Base-by-base conservation (phyloP, 2,888 invertebrate species). In the Dexiosoma caninum region DNA sequence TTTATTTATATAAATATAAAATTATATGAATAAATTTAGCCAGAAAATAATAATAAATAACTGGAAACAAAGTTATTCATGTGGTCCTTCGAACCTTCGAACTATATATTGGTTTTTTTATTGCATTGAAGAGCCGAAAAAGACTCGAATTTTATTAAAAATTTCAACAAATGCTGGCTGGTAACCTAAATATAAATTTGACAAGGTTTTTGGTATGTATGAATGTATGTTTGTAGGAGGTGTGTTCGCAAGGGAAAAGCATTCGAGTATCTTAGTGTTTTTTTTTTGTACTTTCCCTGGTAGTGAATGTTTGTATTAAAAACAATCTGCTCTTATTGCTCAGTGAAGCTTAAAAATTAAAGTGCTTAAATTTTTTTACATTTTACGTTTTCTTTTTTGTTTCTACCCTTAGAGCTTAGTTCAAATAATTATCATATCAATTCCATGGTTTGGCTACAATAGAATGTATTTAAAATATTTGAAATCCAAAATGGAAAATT, bases 301-400 rank as follows among this genome's bases (percentile, higher is more conserved):
- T 49, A 66, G 49, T 42, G 27, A 51, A 42, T 51, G 42, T 35
- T 69, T 35, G 57, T 42, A 57, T 64, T 75, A 75, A 80, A 57
- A 75, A 75, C 70, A 78, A 59, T 75, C 59, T 80, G 70, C 75
- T 75, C 64, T 51, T 59, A 59, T 64, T 70, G 51, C 62, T 71
- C 75, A 71, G 60, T 80, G 70, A 71, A 66, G 79, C 70, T 66
- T 64, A 46, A 75, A 75, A 66, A 75, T 75, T 80, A 60, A 75
- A 75, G 59, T 66, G 51, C 59, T 80, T 80, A 23, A 70, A 60
- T 53, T 60, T 67, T 42, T 23, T 27, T 30, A 8, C 9, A 1
- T 1, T 10, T 62, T 46, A n/a, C 12, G 6, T 30, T 77, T 14
- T 53, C 6, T 9, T 27, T 27, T 32, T 40, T n/a, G 12, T 35